phyloP scores from a whole-genome alignment of 2,797 vertebrate species.

The Lerista edwardsae region DNA sequence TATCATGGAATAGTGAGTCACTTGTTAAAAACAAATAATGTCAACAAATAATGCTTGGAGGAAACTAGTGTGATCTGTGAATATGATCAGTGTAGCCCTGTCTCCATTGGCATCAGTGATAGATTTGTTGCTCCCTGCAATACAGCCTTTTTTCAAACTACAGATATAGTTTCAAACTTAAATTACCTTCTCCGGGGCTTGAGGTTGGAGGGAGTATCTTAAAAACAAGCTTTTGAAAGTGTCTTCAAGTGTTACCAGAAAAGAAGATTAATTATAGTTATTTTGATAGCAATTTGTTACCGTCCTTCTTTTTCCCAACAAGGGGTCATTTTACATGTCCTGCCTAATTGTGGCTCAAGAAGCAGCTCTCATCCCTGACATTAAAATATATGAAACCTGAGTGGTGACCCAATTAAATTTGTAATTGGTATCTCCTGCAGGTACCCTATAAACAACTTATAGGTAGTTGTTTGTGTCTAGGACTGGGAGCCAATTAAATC shows the following conservation, averaged over 20 bases:
- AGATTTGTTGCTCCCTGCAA: not conserved
- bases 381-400: slow-evolving; percentile 22
- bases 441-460: slow-evolving; percentile 8
- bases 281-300: not conserved
- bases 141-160: not conserved
- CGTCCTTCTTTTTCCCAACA: not conserved
- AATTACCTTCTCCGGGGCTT: not conserved
- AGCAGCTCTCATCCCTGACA: not conserved
- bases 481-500: slow-evolving; percentile 50
- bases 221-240: not conserved
- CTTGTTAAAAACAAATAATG: not conserved
- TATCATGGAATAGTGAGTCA: not conserved
- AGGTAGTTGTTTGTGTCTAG: slow-evolving; percentile 35
- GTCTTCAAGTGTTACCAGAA: not conserved
- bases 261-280: not conserved
- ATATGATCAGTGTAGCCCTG: too few species aligned
- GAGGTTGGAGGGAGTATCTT: not conserved
- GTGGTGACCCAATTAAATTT: slow-evolving; percentile 23
- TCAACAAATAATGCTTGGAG: not conserved
- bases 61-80: not conserved
- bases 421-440: slow-evolving; percentile 40
- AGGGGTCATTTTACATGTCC: not conserved
- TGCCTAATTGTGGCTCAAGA: slow-evolving; percentile 8
- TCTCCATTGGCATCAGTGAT: too few species aligned
- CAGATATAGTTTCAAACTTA: too few species aligned